A percentile compares a stretch with the other conserved stretches of the same genome.
Conservation (phyloP, 2,888 invertebrate genomes). For the Drosophila cognata region DNA sequence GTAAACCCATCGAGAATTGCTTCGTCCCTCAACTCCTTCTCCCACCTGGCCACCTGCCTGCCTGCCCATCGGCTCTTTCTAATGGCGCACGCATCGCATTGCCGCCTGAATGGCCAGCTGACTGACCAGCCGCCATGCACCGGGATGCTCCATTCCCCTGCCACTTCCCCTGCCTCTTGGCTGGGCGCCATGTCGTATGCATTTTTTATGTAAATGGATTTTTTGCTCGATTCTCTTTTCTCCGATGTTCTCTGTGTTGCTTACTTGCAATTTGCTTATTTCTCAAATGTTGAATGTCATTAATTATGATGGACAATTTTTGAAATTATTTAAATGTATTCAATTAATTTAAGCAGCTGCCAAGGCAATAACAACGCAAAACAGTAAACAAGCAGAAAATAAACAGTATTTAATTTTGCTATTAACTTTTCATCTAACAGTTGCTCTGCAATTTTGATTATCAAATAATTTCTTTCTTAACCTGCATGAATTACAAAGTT, state of each 20-base stretch:
- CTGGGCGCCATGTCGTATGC: slow-evolving; percentile 75
- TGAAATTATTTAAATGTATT: slow-evolving; percentile 76
- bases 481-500: background rate
- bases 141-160: slow-evolving; percentile 23
- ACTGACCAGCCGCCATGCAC: slow-evolving; percentile 58
- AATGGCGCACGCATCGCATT: slow-evolving; percentile 74
- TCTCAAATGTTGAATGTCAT: slow-evolving; percentile 55
- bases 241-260: slow-evolving; percentile 5
- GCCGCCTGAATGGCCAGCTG: slow-evolving; percentile 73
- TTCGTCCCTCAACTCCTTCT: background rate
- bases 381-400: slow-evolving; percentile 34
- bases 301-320: slow-evolving; percentile 72
- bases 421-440: background rate
- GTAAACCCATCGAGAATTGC: slow-evolving; percentile 40
- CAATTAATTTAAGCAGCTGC: slow-evolving; percentile 64
- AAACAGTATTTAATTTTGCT: background rate
- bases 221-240: slow-evolving; percentile 32
- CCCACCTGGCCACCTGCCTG: slow-evolving; percentile 2
- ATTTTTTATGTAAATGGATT: slow-evolving; percentile 79
- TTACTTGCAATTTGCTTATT: slow-evolving; percentile 13
- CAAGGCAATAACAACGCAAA: slow-evolving; percentile 31
- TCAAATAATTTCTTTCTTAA: background rate
- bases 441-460: background rate
- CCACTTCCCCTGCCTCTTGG: slow-evolving; percentile 4
- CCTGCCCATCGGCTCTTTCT: slow-evolving; percentile 55